phyloP scores from a whole-genome alignment of 2,797 vertebrate genomes.

The Austrolebias charrua region DNA sequence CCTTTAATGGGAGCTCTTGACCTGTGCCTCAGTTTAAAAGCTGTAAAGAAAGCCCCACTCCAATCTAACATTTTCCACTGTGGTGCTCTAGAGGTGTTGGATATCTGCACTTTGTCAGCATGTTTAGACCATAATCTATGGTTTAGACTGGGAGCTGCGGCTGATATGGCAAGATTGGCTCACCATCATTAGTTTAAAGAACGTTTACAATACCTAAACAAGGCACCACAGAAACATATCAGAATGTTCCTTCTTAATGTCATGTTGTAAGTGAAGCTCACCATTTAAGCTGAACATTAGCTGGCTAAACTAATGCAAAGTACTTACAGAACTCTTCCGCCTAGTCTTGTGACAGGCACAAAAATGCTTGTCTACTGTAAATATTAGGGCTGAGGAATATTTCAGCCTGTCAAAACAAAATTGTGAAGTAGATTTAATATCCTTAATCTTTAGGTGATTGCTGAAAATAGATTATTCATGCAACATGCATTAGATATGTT shows the following conservation, averaged over 20 bases:
- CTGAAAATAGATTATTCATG: slow-evolving; percentile 76
- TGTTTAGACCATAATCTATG: slow-evolving; percentile 72
- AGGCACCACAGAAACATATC: slow-evolving; percentile 73
- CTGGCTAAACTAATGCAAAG: slow-evolving; percentile 75
- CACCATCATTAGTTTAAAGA: slow-evolving; percentile 67
- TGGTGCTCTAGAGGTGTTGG: slow-evolving; percentile 79
- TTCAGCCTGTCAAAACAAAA: slow-evolving; percentile 83
- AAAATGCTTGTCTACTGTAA: slow-evolving; percentile 75
- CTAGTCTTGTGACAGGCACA: slow-evolving; percentile 62
- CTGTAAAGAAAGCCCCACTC: slow-evolving; percentile 84
- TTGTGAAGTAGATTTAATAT: slow-evolving; percentile 37
- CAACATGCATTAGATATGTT: slow-evolving; percentile 69
- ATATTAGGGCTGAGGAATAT: slow-evolving; percentile 70
- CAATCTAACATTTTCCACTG: slow-evolving; percentile 81
- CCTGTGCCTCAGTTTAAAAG: slow-evolving; percentile 83
- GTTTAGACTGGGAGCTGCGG: slow-evolving; percentile 70
- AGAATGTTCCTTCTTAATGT: slow-evolving; percentile 74
- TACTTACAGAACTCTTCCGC: slow-evolving; percentile 77
- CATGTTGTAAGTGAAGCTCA: slow-evolving; percentile 64
- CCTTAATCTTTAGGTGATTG: slow-evolving; percentile 79
- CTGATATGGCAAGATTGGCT: slow-evolving; percentile 79
- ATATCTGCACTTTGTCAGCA: slow-evolving; percentile 88
- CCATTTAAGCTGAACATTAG: slow-evolving; percentile 75
- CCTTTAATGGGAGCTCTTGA: slow-evolving; percentile 80
- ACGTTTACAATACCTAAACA: slow-evolving; percentile 77